Percentiles rank a stretch among this genome's conserved stretches.
phyloP scores from a whole-genome alignment of 2,797 vertebrate genomes.

The Myotis vivesi region DNA sequence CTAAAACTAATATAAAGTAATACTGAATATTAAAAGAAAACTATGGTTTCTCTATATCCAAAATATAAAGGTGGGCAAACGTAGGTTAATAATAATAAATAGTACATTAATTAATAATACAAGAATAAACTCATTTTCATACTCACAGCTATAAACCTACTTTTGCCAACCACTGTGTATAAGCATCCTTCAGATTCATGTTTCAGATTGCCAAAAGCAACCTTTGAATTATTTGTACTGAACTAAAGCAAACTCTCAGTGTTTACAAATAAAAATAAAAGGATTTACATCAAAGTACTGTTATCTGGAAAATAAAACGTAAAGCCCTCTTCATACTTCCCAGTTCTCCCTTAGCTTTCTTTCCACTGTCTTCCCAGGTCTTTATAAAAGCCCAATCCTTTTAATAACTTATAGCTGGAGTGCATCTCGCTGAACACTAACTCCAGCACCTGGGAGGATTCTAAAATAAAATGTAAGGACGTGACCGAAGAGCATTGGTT shows the following conservation, averaged over 20 bases:
- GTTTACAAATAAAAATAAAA: constrained; percentile 54
- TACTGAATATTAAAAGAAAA: not conserved
- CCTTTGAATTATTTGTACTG: constrained; percentile 34
- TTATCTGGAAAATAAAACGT: constrained; percentile 37
- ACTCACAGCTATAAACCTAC: not conserved
- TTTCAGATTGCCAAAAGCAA: constrained; percentile 25
- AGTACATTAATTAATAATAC: not conserved
- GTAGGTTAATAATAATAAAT: not conserved
- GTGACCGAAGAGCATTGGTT: constrained; percentile 16
- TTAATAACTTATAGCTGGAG: not conserved
- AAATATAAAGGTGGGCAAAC: not conserved
- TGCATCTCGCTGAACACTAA: not conserved
- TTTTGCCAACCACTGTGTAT: not conserved
- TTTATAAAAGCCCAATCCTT: not conserved
- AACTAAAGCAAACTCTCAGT: constrained; percentile 26
- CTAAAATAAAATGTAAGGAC: constrained; percentile 63
- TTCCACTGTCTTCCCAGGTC: constrained; percentile 1
- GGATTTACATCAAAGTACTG: not conserved
- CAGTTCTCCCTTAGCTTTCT: not conserved
- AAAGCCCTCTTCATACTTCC: constrained; percentile 4
- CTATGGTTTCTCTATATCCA: not conserved
- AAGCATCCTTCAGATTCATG: not conserved
- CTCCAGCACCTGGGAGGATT: constrained; percentile 43
- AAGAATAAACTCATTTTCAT: not conserved
- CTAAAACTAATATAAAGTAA: not conserved